Conservation (phyloP, 2,797 vertebrate species). For the Notolabrus celidotus region DNA sequence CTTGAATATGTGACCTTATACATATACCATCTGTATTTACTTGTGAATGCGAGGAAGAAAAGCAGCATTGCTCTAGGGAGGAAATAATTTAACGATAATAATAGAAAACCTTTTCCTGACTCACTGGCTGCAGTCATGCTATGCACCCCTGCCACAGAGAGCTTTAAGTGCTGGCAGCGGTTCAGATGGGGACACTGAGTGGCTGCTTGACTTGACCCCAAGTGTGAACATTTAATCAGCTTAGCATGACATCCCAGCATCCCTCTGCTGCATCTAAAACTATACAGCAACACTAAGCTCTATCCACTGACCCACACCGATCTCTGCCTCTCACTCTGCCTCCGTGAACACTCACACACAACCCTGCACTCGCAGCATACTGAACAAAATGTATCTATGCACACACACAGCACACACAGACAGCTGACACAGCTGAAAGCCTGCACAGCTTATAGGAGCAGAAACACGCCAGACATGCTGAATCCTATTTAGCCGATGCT, state of each 20-base stretch:
- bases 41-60: not conserved
- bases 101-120: not conserved
- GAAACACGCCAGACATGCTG: conserved; percentile 36
- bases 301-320: conserved; percentile 39
- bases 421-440: conserved; percentile 66
- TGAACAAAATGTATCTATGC: conserved; percentile 9
- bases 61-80: not conserved
- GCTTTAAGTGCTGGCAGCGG: conserved; percentile 38
- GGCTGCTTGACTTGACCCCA: conserved; percentile 56
- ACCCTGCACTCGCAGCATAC: conserved; percentile 13
- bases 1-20: not conserved
- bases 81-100: not conserved
- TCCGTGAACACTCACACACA: not conserved
- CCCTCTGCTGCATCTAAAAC: conserved; percentile 37
- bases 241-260: conserved; percentile 51
- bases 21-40: not conserved
- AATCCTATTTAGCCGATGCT: conserved; percentile 64
- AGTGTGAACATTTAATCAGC: conserved; percentile 66
- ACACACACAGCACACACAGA: conserved; percentile 1
- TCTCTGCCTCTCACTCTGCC: conserved; percentile 14
- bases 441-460: conserved; percentile 50
- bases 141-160: not conserved
- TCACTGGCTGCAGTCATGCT: not conserved
- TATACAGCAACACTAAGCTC: conserved; percentile 44
- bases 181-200: conserved; percentile 37